Evolutionary conservation across 2,888 invertebrate species (phyloP).

Genomic region (Xylota sylvarum): DNA sequence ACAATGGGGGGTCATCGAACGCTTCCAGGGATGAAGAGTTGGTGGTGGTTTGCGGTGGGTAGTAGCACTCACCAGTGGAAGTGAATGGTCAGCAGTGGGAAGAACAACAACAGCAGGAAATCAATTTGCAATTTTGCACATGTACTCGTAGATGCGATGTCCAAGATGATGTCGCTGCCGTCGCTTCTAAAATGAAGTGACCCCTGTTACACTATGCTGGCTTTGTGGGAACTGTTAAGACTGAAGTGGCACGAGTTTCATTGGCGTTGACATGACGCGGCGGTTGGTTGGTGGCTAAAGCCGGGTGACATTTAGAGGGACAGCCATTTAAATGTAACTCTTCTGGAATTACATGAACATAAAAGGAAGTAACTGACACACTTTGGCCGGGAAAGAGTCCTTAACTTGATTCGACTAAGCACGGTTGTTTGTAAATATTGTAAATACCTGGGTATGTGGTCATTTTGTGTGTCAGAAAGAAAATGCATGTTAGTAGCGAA

Average conservation of each 20-base stretch:
- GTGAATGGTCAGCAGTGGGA: conserved; percentile 62
- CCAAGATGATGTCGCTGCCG: conserved; percentile 35
- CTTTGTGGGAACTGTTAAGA: neutral
- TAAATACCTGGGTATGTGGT: too few relatives aligned
- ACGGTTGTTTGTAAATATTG: too few relatives aligned
- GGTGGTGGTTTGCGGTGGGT: conserved; percentile 35
- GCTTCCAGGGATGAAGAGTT: conserved; percentile 2
- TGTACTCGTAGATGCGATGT: conserved; percentile 41
- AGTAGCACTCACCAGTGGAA: conserved; percentile 40
- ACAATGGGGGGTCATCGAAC: conserved; percentile 60
- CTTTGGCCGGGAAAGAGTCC: too few relatives aligned
- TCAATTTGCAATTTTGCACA: conserved; percentile 59
- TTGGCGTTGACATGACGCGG: conserved; percentile 11
- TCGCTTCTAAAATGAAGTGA: conserved; percentile 13
- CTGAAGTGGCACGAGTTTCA: conserved; percentile 14
- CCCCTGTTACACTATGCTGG: neutral
- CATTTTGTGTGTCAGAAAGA: too few relatives aligned
- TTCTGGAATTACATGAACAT: neutral
- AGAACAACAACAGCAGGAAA: conserved; percentile 44
- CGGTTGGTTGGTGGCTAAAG: neutral
- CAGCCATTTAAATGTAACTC: conserved; percentile 4
- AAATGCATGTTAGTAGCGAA: too few relatives aligned
- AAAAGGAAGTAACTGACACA: too few relatives aligned
- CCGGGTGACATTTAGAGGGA: neutral
- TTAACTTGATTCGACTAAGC: too few relatives aligned